Evolutionary conservation across 2,888 invertebrate species (phyloP).

Genomic region (Schizotus pectinicornis): DNA sequence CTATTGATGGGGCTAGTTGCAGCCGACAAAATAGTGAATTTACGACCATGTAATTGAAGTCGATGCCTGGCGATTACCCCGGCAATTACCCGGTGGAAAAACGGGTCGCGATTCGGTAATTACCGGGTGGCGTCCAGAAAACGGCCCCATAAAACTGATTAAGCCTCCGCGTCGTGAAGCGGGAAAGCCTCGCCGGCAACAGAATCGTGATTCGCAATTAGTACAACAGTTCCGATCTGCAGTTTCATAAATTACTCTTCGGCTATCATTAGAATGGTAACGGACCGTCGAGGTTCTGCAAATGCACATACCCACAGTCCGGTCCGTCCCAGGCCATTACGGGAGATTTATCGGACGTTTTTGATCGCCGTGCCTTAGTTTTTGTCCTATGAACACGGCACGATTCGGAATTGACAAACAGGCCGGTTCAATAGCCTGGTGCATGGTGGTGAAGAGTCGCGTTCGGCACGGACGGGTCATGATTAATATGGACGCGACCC

Average conservation of each 20-base stretch:
- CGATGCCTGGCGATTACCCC: too few species aligned
- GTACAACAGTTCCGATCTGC: slow-evolving; percentile 18
- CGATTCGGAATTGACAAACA: slow-evolving; percentile 20
- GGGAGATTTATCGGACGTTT: slow-evolving; percentile 18
- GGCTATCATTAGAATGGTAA: slow-evolving; percentile 23
- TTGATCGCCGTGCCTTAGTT: slow-evolving; percentile 14
- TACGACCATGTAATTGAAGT: too few species aligned
- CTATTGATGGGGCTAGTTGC: too few species aligned
- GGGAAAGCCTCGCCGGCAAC: too few species aligned
- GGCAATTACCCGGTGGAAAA: too few species aligned
- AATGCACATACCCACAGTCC: background rate
- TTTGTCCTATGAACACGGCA: slow-evolving; percentile 16
- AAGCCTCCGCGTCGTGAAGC: too few species aligned
- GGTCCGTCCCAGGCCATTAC: slow-evolving; percentile 16
- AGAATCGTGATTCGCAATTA: slow-evolving; percentile 21
- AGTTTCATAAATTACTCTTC: slow-evolving; percentile 24
- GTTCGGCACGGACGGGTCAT: slow-evolving; percentile 10
- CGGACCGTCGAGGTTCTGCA: slow-evolving; percentile 14
- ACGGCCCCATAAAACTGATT: too few species aligned
- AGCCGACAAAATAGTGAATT: too few species aligned
- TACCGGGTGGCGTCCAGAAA: too few species aligned
- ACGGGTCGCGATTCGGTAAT: too few species aligned
- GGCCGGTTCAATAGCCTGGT: slow-evolving; percentile 20
- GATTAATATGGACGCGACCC: slow-evolving; percentile 21
- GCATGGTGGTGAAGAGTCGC: slow-evolving; percentile 18